These are phyloP conservation scores for Elysia chlorotica DNA, from an alignment of 1,140 invertebrate genomes.

Conservation along the genomic window DNA sequence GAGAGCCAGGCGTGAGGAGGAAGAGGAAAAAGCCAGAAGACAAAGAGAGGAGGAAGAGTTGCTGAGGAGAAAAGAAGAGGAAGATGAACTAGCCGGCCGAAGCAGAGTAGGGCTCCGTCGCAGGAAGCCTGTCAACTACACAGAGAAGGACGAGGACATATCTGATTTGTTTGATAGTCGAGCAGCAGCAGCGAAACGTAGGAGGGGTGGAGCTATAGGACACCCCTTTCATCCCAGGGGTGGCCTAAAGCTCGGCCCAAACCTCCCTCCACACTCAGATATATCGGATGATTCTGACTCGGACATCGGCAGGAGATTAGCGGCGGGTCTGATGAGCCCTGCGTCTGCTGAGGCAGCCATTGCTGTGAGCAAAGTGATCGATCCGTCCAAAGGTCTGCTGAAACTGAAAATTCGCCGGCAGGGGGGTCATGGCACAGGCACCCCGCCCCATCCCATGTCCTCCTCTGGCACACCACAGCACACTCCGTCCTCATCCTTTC, in stretches of 20 bases:
- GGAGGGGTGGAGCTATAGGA: neutral
- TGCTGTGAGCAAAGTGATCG: slow-evolving; percentile 49
- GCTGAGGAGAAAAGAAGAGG: slow-evolving; percentile 16
- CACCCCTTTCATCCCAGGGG: no score
- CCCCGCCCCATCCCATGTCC: slow-evolving; percentile 12
- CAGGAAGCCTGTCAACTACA: slow-evolving; percentile 23
- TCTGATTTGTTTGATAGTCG: slow-evolving; percentile 16
- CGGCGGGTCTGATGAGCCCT: slow-evolving; percentile 4
- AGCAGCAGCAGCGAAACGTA: neutral
- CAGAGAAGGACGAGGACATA: slow-evolving; percentile 23
- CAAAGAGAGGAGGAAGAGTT: slow-evolving; percentile 6
- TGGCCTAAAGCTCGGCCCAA: neutral
- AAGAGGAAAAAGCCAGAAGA: slow-evolving; percentile 15
- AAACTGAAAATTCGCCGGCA: slow-evolving; percentile 60
- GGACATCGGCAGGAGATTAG: slow-evolving; percentile 15
- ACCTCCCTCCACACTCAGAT: slow-evolving; percentile 23
- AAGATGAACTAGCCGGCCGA: slow-evolving; percentile 14
- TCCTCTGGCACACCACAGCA: slow-evolving; percentile 18
- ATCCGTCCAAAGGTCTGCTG: slow-evolving; percentile 53
- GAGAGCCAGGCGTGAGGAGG: neutral
- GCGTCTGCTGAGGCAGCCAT: slow-evolving; percentile 34
- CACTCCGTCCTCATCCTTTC: neutral
- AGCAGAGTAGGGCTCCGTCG: slow-evolving; percentile 13
- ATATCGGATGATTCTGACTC: slow-evolving; percentile 34
- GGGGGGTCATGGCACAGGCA: slow-evolving; percentile 22